Base-by-base conservation (phyloP, 2,888 invertebrate species). In the Parnassius glacialis region DNA sequence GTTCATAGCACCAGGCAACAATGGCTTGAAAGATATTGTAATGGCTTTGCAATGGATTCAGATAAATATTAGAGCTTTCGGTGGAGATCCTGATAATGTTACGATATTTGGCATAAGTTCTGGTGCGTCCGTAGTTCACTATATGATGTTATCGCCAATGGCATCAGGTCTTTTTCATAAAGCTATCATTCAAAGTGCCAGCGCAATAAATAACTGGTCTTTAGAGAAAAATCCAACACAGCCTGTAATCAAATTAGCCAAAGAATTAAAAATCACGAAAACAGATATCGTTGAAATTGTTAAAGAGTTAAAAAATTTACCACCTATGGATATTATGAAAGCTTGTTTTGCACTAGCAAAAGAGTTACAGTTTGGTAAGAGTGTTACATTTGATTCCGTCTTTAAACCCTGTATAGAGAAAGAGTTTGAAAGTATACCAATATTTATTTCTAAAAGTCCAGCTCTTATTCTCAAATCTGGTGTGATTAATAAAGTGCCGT, bases 41-140 rank as follows among this genome's bases (percentile, higher is more conserved):
- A 73, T 87, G 76, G 91, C 87, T 10, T 69, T 92, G 52, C 85
- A 83, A 70, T 92, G 92, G 92, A 78, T 90, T 12, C 82, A 90
- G 70, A 79, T 68, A 62, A 91, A 92, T 62, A 90, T 92, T 57
- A 70, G 67, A 44, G 61, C 65, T 20, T 92, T 92, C 75, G 91
- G 92, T 61, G 92, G 92, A 12, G 87, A 92, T 67, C 83, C 90
- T 3, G 73, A 77, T 50, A 91, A 89, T 72, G 83, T 92, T 1
- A 92, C 92, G 9, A 79, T 92, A 68, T 91, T 92, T 70, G 92
- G 92, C 48, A 83, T 81, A 68, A 83, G 90, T 64, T 76, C 90
- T 2, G 92, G 92, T 10, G 92, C 85, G 44, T 85, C 92, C 1
- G 79, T 85, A 11, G 85, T 86, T 1, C 92, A 93, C 70, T 80